Evolutionary conservation across 2,888 invertebrate genomes (phyloP).

Genomic region (Troilus luridus): DNA sequence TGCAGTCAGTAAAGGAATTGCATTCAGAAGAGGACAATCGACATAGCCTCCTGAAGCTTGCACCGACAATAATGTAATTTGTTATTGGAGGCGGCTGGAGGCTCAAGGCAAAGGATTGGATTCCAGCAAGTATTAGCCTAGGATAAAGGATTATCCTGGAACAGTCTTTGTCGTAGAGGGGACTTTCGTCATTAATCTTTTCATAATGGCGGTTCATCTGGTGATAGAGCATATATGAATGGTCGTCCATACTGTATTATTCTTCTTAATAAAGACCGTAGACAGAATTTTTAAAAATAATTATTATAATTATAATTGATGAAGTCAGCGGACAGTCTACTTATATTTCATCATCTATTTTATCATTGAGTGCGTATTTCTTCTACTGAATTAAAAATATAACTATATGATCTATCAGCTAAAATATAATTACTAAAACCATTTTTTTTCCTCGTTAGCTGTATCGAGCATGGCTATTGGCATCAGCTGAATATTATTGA

Average conservation of each 20-base stretch:
- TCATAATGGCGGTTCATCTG: conserved; percentile 6
- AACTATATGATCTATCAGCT: too few species aligned
- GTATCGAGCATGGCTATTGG: too few species aligned
- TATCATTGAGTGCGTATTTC: too few species aligned
- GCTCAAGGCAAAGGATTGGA: conserved; percentile 17
- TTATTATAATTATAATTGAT: too few species aligned
- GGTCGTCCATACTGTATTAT: not conserved
- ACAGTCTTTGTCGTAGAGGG: not conserved
- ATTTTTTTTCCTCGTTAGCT: too few species aligned
- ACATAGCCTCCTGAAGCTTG: not conserved
- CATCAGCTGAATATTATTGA: too few species aligned
- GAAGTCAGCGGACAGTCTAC: not conserved
- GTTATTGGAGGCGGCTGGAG: conserved; percentile 12
- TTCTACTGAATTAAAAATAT: too few species aligned
- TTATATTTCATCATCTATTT: too few species aligned
- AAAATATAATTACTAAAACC: too few species aligned
- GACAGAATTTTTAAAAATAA: not conserved
- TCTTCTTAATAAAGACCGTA: not conserved
- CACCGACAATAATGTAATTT: conserved; percentile 6
- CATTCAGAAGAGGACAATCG: not conserved
- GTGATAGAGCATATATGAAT: not conserved
- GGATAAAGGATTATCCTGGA: not conserved
- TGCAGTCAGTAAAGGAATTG: too few species aligned
- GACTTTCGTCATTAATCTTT: conserved; percentile 28
- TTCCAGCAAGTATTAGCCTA: conserved; percentile 17